Evolutionary conservation across 2,113 vertebrate species (phyloP), one percentile per base, ranked within the genome.

Genomic region (Coryphaenoides rupestris): DNA sequence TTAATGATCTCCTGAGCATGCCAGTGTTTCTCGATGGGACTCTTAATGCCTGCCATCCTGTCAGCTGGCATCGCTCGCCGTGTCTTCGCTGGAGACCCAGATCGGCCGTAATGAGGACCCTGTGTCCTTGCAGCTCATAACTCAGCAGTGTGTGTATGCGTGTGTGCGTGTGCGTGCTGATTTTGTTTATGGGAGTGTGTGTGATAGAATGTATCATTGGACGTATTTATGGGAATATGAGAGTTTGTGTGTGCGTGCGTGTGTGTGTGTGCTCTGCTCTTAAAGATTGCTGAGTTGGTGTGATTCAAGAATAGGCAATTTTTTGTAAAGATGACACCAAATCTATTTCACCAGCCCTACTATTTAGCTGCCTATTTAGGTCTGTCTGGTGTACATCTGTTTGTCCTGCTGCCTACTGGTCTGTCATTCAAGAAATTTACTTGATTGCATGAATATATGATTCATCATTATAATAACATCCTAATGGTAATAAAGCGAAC

Each of bases 51-150:
- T 60, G 60, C 55, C 55, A 53, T 50, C 16, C 69, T 62, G 47
- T 21, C 60, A 63, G 22, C 55, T 17, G 22, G 52, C 60, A 17
- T 49, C 47, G 22, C 19, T 53, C 47, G 19, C 22, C 46, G 60
- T 79, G 74, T 77, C 70, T 67, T 74, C 74, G 62, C 70, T 66
- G 54, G 26, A 68, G 69, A 76, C 65, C 53, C 69, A 79, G 75
- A 80, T 80, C 74, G 69, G 68, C 76, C 61, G 60, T 80, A 78
- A 84, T 77, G 82, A 76, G 77, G 68, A 49, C 16, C 7, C 65
- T 65, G 69, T 65, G 24, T 68, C 58, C 61, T 65, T 47, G 23
- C 69, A 74, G 56, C 33, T 60, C 70, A 65, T 80, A 70, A 66
- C 63, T 76, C 76, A 68, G 28, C 66, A 40, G 33, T 40, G 33